These are phyloP conservation scores for Agraylea sexmaculata DNA, from an alignment of 1,140 invertebrate species.

Conservation along the genomic window DNA sequence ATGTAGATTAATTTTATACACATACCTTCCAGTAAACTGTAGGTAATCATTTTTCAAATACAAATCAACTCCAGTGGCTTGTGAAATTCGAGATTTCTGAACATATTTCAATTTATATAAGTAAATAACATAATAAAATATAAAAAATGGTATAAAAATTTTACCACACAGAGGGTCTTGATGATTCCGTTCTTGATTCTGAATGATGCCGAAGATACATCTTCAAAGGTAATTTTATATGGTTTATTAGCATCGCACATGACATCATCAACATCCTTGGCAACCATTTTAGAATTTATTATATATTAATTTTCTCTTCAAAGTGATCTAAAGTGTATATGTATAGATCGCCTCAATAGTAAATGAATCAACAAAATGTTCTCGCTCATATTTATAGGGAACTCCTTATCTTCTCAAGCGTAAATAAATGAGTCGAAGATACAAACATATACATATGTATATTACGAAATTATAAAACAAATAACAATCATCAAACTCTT, in stretches of 20 bases:
- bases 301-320: too few species aligned
- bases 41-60: conserved; percentile 90
- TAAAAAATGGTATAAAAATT: conserved; percentile 23
- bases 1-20: conserved; percentile 6
- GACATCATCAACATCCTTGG: conserved; percentile 46
- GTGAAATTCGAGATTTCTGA: conserved; percentile 68
- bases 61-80: conserved; percentile 67
- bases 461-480: too few species aligned
- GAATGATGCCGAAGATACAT: conserved; percentile 81
- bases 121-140: conserved; percentile 11
- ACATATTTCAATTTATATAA: conserved; percentile 23
- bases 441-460: too few species aligned
- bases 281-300: conserved; percentile 29
- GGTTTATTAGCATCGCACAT: conserved; percentile 70
- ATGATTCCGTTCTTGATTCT: conserved; percentile 74
- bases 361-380: too few species aligned
- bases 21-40: conserved; percentile 79
- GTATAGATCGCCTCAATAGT: too few species aligned
- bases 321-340: too few species aligned
- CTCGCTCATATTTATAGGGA: too few species aligned
- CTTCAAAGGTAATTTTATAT: conserved; percentile 65
- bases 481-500: too few species aligned
- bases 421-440: too few species aligned
- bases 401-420: too few species aligned
- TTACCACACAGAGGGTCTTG: conserved; percentile 75